Evolutionary conservation across 2,888 invertebrate species (phyloP), one percentile per base, ranked within the genome.

Genomic region (Entomobrya proxima): DNA sequence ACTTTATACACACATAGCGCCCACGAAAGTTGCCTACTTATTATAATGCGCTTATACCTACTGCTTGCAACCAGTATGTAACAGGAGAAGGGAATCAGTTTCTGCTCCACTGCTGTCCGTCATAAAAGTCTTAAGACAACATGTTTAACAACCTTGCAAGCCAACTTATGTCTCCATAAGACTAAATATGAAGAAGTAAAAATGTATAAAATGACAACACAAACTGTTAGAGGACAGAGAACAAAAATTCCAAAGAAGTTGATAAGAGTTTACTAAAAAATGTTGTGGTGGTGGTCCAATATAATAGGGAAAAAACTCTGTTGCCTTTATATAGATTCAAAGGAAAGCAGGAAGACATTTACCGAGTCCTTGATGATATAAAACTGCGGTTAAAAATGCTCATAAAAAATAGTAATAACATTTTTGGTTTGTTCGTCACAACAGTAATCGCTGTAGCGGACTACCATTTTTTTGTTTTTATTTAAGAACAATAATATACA

Each of bases 81-180:
- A 50, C 50, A 50, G 72, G 50, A 32, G 72, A 74, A 75, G 18
- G 30, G 32, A 44, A 72, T 72, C 47, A 72, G 50, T 75, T 50
- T 32, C 50, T 77, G 58, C 61, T 77, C 40, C 40, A 30, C 58
- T 76, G 61, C 30, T 77, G 77, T 69, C 74, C 52, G 58, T 64
- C 47, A 61, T 61, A 61, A 83, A 83, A 76, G 24, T 67, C 27
- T 76, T 76, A 64, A 83, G 83, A 76, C n/a, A n/a, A n/a, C 77
- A 50, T 76, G 83, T 77, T 76, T 74, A 69, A 83, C 76, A 64
- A 76, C 64, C 83, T 83, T 81, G 74, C 55, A 72, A 74, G 72
- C 61, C 74, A 81, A 81, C 58, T 81, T 81, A 24, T 81, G 67
- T 61, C 72, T 74, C 74, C 72, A 80, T 80, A 81, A 15, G 40